phyloP scores from a whole-genome alignment of 1,140 invertebrate genomes.

The Drosophila albomicans region DNA sequence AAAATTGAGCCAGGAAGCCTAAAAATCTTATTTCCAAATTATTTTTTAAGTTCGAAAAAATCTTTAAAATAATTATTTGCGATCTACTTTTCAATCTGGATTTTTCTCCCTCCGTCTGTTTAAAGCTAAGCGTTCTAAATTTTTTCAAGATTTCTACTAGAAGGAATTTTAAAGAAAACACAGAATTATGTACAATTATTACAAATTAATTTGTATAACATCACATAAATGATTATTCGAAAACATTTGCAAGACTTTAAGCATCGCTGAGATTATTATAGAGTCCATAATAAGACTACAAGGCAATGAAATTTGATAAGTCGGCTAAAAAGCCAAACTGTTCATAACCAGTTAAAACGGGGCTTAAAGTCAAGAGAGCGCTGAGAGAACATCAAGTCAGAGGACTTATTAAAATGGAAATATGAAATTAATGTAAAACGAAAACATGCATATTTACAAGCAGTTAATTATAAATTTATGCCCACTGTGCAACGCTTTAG shows the following conservation, averaged over 20 bases:
- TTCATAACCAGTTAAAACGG: background rate
- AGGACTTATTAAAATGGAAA: slow-evolving; percentile 6
- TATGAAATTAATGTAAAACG: slow-evolving; percentile 11
- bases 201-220: too few relatives aligned
- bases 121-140: too few relatives aligned
- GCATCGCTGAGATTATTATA: background rate
- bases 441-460: slow-evolving; percentile 23
- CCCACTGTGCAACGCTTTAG: slow-evolving; percentile 60
- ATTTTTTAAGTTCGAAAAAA: too few relatives aligned
- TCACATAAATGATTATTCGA: too few relatives aligned
- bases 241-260: background rate
- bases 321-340: background rate
- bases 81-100: too few relatives aligned
- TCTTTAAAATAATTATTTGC: too few relatives aligned
- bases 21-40: too few relatives aligned
- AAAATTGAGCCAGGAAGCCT: too few relatives aligned
- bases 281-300: background rate
- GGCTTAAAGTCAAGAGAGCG: slow-evolving; percentile 1
- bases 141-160: too few relatives aligned
- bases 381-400: background rate
- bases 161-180: too few relatives aligned
- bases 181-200: too few relatives aligned
- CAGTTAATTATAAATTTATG: slow-evolving; percentile 23
- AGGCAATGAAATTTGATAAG: slow-evolving; percentile 9
- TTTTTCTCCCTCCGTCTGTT: too few relatives aligned